Evolutionary conservation across 2,888 invertebrate genomes (phyloP), one percentile per base, ranked within the genome.

Genomic region (Autographa pulchrina): DNA sequence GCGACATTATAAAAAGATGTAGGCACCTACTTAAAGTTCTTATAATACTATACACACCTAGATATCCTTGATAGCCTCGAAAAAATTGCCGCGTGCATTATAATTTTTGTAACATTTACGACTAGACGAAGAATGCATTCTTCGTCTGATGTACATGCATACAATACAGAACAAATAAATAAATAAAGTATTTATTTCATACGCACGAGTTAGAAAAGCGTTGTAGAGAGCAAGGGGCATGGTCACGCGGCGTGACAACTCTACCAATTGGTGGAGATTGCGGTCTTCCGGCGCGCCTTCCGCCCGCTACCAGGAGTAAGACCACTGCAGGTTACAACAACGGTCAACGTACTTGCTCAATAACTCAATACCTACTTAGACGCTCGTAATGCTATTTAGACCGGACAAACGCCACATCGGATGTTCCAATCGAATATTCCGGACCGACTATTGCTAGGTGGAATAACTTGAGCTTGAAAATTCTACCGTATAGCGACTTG

Each of bases 241-340:
- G 95, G 89, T 91, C 93, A 87, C 83, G 84, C 90, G 86, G 92
- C 95, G 93, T 95, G 95, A 94, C 94, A 91, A 88, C 85, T 88
- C 92, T 91, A 92, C 95, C 95, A 96, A 96, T 96, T 96, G 95
- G 94, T 92, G 88, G 94, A 95, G 95, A 96, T 96, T 96, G 95
- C 94, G 92, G 89, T 90, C 90, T 94, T 96, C 96, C 96, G 95
- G 89, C 91, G 91, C 87, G 86, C 88, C 93, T 96, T 95, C 96
- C 96, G 95, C 90, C 85, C 91, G 94, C 94, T 95, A 95, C 91
- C 92, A 25, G 25, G 25, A 25, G 25, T 3, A 93, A 93, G 92
- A 93, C 88, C 88, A 84, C 83, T 86, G 85, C 86, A 83, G 86
- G 85, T 88, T 84, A 88, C 89, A 85, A 86, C 89, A 90, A 88